These are phyloP conservation scores for Ceratina japonica DNA, from an alignment of 1,140 invertebrate species.

Conservation along the genomic window DNA sequence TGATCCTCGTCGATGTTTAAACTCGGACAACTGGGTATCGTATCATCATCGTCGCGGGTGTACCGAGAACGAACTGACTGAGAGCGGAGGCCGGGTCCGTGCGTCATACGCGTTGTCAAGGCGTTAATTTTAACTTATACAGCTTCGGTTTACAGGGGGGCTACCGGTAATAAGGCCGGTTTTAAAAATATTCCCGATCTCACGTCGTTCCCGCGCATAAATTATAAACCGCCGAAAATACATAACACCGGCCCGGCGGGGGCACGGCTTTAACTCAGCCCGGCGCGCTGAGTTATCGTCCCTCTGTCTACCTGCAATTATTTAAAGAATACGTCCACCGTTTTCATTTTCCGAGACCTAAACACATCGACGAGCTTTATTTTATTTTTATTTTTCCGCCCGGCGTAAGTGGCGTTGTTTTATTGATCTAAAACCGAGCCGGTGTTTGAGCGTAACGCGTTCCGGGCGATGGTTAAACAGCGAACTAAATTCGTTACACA, in stretches of 20 bases:
- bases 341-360: too few relatives aligned
- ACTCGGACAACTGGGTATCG: neutral
- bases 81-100: neutral
- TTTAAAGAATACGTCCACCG: too few relatives aligned
- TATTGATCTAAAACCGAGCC: neutral
- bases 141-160: conserved; percentile 2
- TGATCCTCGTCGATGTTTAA: neutral
- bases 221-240: conserved; percentile 11
- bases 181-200: conserved; percentile 27
- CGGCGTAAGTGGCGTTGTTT: too few relatives aligned
- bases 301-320: too few relatives aligned
- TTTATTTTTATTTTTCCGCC: neutral
- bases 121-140: conserved; percentile 25
- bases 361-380: too few relatives aligned
- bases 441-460: neutral
- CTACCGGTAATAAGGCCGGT: conserved; percentile 7
- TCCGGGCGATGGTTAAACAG: neutral
- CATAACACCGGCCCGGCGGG: neutral
- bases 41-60: neutral
- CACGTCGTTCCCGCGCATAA: neutral
- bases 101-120: conserved; percentile 32
- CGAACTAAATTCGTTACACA: neutral
- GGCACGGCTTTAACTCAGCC: too few relatives aligned
- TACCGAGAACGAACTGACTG: neutral
- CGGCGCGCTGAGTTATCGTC: too few relatives aligned